Base-by-base conservation (phyloP, 2,797 vertebrate species). In the Pangasius sanitwongsei region DNA sequence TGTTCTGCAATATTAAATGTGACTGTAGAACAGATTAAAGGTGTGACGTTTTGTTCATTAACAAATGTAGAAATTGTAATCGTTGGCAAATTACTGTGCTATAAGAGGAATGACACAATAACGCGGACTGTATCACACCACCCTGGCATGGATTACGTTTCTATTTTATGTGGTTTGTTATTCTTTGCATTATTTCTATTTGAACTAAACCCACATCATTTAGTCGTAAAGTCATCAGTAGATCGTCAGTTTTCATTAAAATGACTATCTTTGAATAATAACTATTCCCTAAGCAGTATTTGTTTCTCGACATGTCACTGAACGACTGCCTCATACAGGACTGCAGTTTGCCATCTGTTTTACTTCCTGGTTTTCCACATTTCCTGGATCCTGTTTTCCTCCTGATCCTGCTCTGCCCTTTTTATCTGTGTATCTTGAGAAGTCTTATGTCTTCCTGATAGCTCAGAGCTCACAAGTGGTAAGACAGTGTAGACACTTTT, bases 321-420 rank as follows among this genome's bases (percentile, higher is more conserved):
- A 34, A 59, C 20, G 0, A 23, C n/a, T 11, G 5, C 31, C 59
- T 48, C 61, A 20, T 4, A 28, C 18, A 65, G 34, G 11, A 9
- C 13, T 0, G 41, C 6, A 3, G 0, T 31, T 6, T 67, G 15
- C 41, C 41, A 13, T 31, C 41, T 48, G 41, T 67, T 48, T 9
- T n/a, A 67, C 57, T 50, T 84, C 82, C 82, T 61, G 61, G 13
- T 50, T n/a, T 50, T 67, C 61, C 41, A 65, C 37, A n/a, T 65
- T 84, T 67, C 61, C 82, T 50, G 61, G 61, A 50, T 50, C 80
- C 31, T 41, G 80, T 81, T 82, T 59, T 28, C 34, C 34, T 83
- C 80, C 23, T 41, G 34, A 80, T 80, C 50, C 28, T 1, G 16
- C 13, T 57, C 50, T 11, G n/a, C 3, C 28, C n/a, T 2, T 55